A percentile compares a stretch with the other conserved stretches of the same genome.
Conservation (phyloP, 2,113 vertebrate species). For the Sphyrna mokarran region DNA sequence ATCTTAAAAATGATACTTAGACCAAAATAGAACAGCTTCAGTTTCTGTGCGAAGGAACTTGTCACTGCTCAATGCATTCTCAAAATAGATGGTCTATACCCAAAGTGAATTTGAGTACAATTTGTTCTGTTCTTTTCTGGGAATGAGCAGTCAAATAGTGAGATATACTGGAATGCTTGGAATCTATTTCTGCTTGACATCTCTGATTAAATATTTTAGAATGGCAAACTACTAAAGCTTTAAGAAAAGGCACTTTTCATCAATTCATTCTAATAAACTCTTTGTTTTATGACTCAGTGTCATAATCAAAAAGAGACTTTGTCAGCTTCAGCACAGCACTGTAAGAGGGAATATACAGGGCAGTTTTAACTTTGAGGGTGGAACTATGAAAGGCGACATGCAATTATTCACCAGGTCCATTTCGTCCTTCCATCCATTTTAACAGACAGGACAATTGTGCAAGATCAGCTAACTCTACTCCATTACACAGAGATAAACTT, state of each 20-base stretch:
- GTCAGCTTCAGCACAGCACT: neutral
- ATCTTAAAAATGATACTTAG: neutral
- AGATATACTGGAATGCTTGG: neutral
- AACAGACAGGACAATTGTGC: neutral
- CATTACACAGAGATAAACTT: neutral
- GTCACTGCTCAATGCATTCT: too few species aligned
- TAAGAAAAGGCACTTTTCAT: neutral
- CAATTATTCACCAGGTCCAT: neutral
- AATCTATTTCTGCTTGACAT: neutral
- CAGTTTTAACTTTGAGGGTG: neutral
- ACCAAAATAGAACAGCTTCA: neutral
- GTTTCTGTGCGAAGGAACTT: neutral
- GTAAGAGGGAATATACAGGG: neutral
- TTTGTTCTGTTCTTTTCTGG: neutral
- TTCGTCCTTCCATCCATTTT: neutral
- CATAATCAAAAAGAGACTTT: neutral
- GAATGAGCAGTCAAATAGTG: neutral
- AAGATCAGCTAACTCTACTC: neutral
- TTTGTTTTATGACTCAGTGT: neutral
- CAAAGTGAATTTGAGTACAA: neutral
- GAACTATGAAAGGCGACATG: neutral
- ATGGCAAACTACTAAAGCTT: neutral
- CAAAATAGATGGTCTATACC: neutral
- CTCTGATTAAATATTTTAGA: neutral
- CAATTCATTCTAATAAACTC: neutral